These are phyloP conservation scores for Congeria kusceri DNA, from an alignment of 2,888 invertebrate species.

Conservation along the genomic window DNA sequence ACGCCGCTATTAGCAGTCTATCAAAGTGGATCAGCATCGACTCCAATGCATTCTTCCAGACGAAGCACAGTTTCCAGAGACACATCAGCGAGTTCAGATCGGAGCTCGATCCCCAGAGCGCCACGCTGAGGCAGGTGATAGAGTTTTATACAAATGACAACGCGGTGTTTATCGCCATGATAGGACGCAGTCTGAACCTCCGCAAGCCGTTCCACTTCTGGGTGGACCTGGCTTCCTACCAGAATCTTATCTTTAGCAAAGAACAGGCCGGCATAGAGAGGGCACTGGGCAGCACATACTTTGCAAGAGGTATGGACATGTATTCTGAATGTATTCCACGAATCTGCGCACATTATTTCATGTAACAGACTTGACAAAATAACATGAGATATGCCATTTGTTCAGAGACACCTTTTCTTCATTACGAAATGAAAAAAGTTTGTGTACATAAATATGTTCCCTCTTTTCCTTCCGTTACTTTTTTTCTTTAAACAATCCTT, in stretches of 20 bases:
- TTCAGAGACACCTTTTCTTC: too few species aligned
- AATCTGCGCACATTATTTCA: too few species aligned
- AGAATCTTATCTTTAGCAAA: conserved; percentile 74
- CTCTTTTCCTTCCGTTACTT: too few species aligned
- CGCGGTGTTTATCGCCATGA: conserved; percentile 64
- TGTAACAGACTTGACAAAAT: too few species aligned
- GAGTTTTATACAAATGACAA: conserved; percentile 69
- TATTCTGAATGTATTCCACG: too few species aligned
- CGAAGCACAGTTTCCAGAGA: conserved; percentile 18
- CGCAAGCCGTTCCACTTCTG: conserved; percentile 61
- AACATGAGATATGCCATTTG: too few species aligned
- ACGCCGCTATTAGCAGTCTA: conserved; percentile 41
- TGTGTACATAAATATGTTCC: too few species aligned
- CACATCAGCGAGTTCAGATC: conserved; percentile 42
- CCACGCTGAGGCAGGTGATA: conserved; percentile 51
- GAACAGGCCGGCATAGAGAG: conserved; percentile 77
- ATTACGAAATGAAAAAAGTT: too few species aligned
- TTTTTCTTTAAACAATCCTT: too few species aligned
- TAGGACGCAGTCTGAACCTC: conserved; percentile 62
- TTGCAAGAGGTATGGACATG: conserved; percentile 70
- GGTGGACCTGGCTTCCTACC: conserved; percentile 71
- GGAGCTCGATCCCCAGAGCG: conserved; percentile 29
- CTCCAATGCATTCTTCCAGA: conserved; percentile 14
- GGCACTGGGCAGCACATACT: conserved; percentile 74
- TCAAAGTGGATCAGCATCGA: conserved; percentile 44